Evolutionary conservation across 2,113 vertebrate genomes (phyloP), one percentile per base, ranked within the genome.

Genomic region (Zosterops japonicus): DNA sequence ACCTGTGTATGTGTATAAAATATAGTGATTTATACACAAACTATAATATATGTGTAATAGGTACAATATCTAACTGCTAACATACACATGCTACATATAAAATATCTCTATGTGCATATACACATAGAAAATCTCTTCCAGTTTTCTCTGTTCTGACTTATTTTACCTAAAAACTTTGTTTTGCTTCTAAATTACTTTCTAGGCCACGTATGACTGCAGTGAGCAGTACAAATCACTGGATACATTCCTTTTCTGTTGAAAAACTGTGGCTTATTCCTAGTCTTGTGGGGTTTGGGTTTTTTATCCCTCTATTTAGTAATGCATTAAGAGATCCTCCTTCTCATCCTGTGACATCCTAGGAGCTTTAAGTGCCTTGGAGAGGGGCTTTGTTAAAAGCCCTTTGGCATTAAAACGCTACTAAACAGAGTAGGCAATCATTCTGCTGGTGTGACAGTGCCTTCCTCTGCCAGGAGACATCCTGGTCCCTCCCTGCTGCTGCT

Each of bases 281-380:
- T 17, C 72, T 63, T 60, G 22, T 31, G 49, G 29, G 57, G 8
- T 77, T 82, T 15, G 36, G 3, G 1, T 8, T 41, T 87, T 84
- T 87, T 25, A 90, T 87, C 60, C 18, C 10, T 55, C 29, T 71
- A 23, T 47, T 87, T 91, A 82, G 53, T 84, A 84, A 84, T 84
- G 77, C 24, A 64, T 95, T 91, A 94, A 93, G 91, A 42, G 72
- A 93, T 93, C 33, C 23, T 90, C 22, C 18, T 5, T 83, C 50
- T 95, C 53, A 55, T 82, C 60, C 64, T 67, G 64, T 70, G 69
- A 63, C 52, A 89, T 55, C 29, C 52, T 75, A 67, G 81, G 11
- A 29, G 84, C 81, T 82, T 59, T 87, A 82, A 87, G 61, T 82
- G 84, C 44, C 41, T 79, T 49, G 52, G 53, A 93, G 56, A 79